Percentiles rank a stretch among this genome's conserved stretches.
These are phyloP conservation scores for Orthosia gracilis DNA, from an alignment of 2,888 invertebrate genomes.

Conservation along the genomic window DNA sequence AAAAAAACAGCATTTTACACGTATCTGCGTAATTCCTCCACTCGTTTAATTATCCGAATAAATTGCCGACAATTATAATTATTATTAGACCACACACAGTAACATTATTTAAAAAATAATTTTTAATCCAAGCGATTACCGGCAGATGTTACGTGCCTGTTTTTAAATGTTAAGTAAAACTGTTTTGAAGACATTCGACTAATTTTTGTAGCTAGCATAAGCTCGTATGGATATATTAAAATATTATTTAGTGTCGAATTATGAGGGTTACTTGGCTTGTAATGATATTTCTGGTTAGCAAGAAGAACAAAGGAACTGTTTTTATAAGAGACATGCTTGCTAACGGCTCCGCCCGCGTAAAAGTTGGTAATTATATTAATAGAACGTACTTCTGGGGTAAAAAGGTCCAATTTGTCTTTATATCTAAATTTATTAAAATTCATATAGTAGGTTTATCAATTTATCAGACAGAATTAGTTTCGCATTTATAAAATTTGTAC, in stretches of 20 bases:
- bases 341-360: too few relatives aligned
- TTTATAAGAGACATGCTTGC: not conserved
- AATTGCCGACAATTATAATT: slow-evolving; percentile 54
- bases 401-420: too few relatives aligned
- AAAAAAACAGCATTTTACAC: slow-evolving; percentile 29
- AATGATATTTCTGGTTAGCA: slow-evolving; percentile 6
- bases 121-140: slow-evolving; percentile 69
- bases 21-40: slow-evolving; percentile 42
- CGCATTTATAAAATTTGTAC: too few relatives aligned
- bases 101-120: slow-evolving; percentile 68
- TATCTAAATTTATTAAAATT: too few relatives aligned
- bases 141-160: slow-evolving; percentile 71
- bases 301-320: not conserved
- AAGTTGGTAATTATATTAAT: too few relatives aligned
- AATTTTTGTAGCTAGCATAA: slow-evolving; percentile 58
- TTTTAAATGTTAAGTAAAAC: slow-evolving; percentile 73
- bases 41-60: slow-evolving; percentile 52
- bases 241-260: slow-evolving; percentile 35
- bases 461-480: too few relatives aligned
- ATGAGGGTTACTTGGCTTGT: not conserved
- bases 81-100: slow-evolving; percentile 73
- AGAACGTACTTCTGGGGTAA: too few relatives aligned
- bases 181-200: slow-evolving; percentile 62
- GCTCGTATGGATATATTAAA: slow-evolving; percentile 39
- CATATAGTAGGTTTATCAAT: too few relatives aligned